Evolutionary conservation across 1,140 invertebrate species (phyloP), one percentile per base, ranked within the genome.

Genomic region (Drosophila yakuba): DNA sequence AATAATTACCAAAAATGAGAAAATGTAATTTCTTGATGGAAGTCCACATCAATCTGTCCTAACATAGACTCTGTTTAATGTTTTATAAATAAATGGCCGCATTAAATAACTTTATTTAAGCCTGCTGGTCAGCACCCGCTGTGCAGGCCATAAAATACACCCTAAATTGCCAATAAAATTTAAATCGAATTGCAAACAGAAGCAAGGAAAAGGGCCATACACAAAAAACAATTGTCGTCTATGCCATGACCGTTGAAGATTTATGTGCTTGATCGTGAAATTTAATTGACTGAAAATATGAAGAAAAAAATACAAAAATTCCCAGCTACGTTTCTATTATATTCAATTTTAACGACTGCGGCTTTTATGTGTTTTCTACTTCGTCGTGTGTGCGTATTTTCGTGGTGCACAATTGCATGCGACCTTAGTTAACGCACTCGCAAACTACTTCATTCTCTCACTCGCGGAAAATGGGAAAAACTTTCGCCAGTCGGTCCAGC

Each of bases 231-330:
- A 89, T 89, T 89, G 85, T 74, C 84, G 79, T 88, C 74, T 74
- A 85, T 78, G 59, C 55, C 43, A 52, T 55, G 50, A 43, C 72
- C 54, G 47, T 63, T 48, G 35, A 80, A 84, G 80, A 90, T 91
- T 91, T 91, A 91, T 90, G 72, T 66, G 77, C 76, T 73, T 78
- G 80, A 90, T 91, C 85, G 74, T 90, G 77, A 90, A 91, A 91
- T 86, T 91, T 91, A 91, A 91, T 91, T 91, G 90, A 91, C 79
- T 91, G 90, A 91, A 91, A 91, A 90, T 91, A 91, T 83, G 57
- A 35, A 47, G 32, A 58, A 38, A 67, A 68, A 54, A 25, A 25
- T 14, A 10, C 4, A 39, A 15, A 41, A 47, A 61, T 38, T 3
- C 32, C n/a, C 20, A 51, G 35, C 32, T 8, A 25, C 25, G 59